phyloP scores from a whole-genome alignment of 2,797 vertebrate genomes.

The Dallia pectoralis region DNA sequence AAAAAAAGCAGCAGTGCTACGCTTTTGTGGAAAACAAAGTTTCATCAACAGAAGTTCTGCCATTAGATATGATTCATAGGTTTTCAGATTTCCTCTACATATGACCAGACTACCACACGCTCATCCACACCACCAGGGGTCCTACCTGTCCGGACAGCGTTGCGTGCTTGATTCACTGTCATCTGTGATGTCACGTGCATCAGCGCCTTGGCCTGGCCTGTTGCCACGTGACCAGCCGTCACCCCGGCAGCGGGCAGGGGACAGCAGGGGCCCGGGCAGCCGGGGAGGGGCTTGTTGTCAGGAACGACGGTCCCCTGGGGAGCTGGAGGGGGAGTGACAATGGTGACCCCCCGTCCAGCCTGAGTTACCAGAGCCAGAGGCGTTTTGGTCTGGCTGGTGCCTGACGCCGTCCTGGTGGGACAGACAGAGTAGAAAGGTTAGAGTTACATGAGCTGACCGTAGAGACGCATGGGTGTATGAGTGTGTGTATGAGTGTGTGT shows the following conservation, averaged over 20 bases:
- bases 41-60: no score
- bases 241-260: constrained; percentile 78
- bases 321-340: constrained; percentile 82
- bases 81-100: no score
- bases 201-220: constrained; percentile 88
- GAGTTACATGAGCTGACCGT: background rate
- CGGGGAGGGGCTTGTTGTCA: constrained; percentile 72
- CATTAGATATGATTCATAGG: no score
- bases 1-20: no score
- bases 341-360: constrained; percentile 80
- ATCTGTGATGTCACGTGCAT: constrained; percentile 93
- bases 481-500: background rate
- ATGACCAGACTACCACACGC: no score
- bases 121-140: background rate
- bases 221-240: constrained; percentile 84
- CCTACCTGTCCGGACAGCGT: constrained; percentile 89
- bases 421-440: background rate
- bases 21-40: no score
- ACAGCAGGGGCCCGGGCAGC: constrained; percentile 65
- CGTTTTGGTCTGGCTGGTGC: constrained; percentile 84
- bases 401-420: constrained; percentile 77
- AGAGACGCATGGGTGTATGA: constrained; percentile 3
- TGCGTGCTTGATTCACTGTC: constrained; percentile 97
- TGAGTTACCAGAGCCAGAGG: constrained; percentile 81
- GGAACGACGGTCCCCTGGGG: constrained; percentile 67